A percentile compares a stretch with the other conserved stretches of the same genome.
phyloP scores from a whole-genome alignment of 2,888 invertebrate species.

The Stegophylla sp. region DNA sequence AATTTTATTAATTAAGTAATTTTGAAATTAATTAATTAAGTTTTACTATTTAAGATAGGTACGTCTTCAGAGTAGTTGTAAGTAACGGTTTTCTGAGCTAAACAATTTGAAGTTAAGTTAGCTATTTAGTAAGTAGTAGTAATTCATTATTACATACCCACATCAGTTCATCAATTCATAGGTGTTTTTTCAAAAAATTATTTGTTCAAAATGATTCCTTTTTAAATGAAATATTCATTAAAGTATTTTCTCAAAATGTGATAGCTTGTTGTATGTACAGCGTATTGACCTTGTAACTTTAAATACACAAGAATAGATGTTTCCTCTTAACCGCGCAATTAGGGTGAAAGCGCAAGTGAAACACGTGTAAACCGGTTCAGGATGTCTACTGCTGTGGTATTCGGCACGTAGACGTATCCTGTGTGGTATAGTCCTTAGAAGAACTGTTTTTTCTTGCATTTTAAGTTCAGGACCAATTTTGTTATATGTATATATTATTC shows the following conservation, averaged over 20 bases:
- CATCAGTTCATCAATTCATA: too few relatives aligned
- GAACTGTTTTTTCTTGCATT: not conserved
- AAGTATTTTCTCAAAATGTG: not conserved
- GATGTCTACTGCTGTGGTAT: slow-evolving; percentile 41
- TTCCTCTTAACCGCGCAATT: slow-evolving; percentile 35
- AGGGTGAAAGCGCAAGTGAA: slow-evolving; percentile 53
- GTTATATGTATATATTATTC: not conserved
- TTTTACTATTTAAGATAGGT: not conserved
- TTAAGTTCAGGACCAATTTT: not conserved
- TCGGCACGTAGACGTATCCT: slow-evolving; percentile 24
- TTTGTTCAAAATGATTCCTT: not conserved
- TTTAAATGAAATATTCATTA: not conserved
- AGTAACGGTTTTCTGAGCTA: slow-evolving; percentile 7
- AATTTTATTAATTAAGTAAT: slow-evolving; percentile 2
- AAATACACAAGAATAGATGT: slow-evolving; percentile 28
- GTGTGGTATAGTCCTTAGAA: not conserved
- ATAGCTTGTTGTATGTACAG: not conserved
- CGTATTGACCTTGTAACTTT: slow-evolving; percentile 47
- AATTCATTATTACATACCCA: not conserved
- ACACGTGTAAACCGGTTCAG: slow-evolving; percentile 48
- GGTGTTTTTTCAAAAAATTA: not conserved
- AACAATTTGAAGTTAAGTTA: not conserved
- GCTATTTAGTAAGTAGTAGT: too few relatives aligned
- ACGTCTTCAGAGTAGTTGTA: not conserved
- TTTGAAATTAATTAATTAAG: not conserved